A percentile compares a stretch with the other conserved stretches of the same genome.
Evolutionary conservation across 1,140 invertebrate species (phyloP).

Genomic region (Holcopasites calliopsidis): DNA sequence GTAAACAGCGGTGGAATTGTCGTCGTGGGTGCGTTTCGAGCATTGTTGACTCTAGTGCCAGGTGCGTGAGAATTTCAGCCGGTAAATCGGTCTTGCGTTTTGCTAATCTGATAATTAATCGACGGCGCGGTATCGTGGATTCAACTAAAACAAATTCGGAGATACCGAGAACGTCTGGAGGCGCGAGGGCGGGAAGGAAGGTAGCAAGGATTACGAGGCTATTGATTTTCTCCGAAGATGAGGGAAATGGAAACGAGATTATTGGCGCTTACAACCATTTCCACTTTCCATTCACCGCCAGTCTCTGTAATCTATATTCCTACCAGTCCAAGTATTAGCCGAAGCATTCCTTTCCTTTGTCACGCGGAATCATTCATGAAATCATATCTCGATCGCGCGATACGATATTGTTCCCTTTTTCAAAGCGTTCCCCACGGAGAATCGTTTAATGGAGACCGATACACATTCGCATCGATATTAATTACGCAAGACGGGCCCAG

Average conservation of each 20-base stretch:
- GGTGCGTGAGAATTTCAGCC: neutral
- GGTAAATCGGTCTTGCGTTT: no score
- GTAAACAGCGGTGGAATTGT: neutral
- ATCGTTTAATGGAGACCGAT: constrained; percentile 4
- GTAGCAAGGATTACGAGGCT: neutral
- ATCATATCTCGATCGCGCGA: constrained; percentile 10
- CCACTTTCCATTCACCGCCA: neutral
- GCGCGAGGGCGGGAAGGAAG: no score
- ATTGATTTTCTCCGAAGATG: neutral
- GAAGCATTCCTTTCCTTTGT: no score
- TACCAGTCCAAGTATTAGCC: no score
- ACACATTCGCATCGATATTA: constrained; percentile 17
- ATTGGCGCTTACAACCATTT: neutral
- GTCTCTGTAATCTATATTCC: neutral
- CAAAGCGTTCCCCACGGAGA: neutral
- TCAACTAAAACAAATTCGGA: no score
- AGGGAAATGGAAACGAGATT: neutral
- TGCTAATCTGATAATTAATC: no score
- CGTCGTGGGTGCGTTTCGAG: neutral
- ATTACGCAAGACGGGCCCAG: constrained; percentile 17
- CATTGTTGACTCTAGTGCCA: neutral
- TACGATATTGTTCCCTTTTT: constrained; percentile 16
- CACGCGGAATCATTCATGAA: no score
- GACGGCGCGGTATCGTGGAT: no score
- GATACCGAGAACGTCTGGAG: neutral